These are phyloP conservation scores for Dicrostonyx torquatus DNA, from an alignment of 2,797 vertebrate species.

Conservation along the genomic window DNA sequence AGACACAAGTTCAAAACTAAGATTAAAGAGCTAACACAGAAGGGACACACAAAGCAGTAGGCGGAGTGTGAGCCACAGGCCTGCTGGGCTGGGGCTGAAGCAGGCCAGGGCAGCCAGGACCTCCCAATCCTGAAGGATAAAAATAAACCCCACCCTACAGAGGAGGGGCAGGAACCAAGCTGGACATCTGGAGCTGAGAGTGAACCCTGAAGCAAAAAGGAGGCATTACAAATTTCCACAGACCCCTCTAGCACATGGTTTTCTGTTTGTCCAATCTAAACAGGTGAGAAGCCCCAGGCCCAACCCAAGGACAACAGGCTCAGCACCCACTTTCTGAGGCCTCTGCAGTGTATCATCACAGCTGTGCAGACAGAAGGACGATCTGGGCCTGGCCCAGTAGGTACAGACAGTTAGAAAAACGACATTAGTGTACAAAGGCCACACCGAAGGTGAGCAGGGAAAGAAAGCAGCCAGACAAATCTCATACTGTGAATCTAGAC, in stretches of 20 bases:
- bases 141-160: background rate
- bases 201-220: background rate
- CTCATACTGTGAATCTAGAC: background rate
- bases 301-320: background rate
- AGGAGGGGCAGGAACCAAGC: background rate
- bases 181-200: background rate
- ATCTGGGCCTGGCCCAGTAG: background rate
- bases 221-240: background rate
- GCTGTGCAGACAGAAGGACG: background rate
- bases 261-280: background rate
- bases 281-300: background rate
- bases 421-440: background rate
- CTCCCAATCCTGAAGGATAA: background rate
- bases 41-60: background rate
- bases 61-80: background rate
- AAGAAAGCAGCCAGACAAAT: background rate
- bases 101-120: background rate
- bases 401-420: background rate
- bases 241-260: background rate
- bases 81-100: background rate
- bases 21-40: constrained; percentile 27
- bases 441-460: background rate
- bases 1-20: constrained; percentile 27
- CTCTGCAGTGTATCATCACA: background rate
- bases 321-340: background rate